Evolutionary conservation across 1,140 invertebrate species (phyloP), one percentile per base, ranked within the genome.

Genomic region (Battus philenor): DNA sequence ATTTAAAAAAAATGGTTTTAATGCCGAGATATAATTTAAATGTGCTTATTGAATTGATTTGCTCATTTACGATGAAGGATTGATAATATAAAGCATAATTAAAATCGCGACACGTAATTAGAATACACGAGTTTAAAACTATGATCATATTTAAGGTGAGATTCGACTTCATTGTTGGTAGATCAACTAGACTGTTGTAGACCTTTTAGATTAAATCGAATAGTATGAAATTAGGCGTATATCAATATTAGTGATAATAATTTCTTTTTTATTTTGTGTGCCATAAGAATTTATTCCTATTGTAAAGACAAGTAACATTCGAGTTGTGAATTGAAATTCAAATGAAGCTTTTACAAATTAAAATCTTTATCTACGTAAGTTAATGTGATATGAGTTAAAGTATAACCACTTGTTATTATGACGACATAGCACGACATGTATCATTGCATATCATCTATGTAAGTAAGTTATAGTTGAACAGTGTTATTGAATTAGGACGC

Each of bases 301-400:
- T 53, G 58, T 51, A 61, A 53, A 64, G 64, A 44, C 55, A 67
- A 67, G 60, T 66, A 66, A 78, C 63, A 65, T 68, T 61, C 54
- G 75, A 75, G 76, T 84, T 81, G 80, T 84, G 80, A 84, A 59
- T 61, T 62, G 38, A 62, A 74, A 72, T 68, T 67, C 62, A 77
- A 70, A 79, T 66, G 47, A 72, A 59, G 56, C 72, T 70, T 73
- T 71, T 69, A 70, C 52, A 61, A 64, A 66, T 46, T 57, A 63
- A 69, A 70, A 56, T 58, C 69, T 69, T 66, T 62, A 84, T 68
- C 75, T 81, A 84, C 79, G 75, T 83, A 84, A 84, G 66, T 65
- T 80, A 78, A 66, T 84, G 80, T 84, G 80, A 84, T 83, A 83
- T 72, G 68, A 73, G 62, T 72, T 74, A 56, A 61, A 59, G 41